These are phyloP conservation scores for Mormyrops attenuatus DNA, from an alignment of 2,797 vertebrate genomes.

Conservation along the genomic window DNA sequence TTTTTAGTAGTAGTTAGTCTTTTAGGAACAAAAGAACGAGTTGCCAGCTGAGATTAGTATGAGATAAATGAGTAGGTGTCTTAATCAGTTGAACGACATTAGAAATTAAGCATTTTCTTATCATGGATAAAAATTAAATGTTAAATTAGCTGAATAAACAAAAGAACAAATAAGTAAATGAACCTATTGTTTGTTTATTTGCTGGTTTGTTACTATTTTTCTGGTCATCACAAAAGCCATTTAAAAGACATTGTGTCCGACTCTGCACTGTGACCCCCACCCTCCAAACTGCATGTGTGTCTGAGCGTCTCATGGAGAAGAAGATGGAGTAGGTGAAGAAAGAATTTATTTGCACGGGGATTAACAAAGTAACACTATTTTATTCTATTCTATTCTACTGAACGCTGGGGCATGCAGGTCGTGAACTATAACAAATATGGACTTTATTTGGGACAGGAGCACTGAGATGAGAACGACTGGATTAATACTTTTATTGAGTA, in stretches of 20 bases:
- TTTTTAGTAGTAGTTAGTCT: neutral
- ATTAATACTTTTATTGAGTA: neutral
- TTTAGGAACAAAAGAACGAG: neutral
- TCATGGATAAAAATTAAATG: neutral
- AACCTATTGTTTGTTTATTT: neutral
- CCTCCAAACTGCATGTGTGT: neutral
- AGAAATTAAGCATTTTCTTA: neutral
- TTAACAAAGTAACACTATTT: neutral
- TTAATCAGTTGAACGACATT: neutral
- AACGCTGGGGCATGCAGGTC: neutral
- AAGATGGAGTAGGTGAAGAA: neutral
- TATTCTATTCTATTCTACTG: neutral
- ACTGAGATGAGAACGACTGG: neutral
- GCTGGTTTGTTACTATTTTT: neutral
- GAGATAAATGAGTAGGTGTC: neutral
- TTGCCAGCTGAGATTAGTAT: neutral
- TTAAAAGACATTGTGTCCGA: neutral
- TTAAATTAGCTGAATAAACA: neutral
- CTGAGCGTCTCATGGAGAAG: neutral
- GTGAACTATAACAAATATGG: neutral
- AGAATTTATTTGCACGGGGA: neutral
- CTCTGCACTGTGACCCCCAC: neutral
- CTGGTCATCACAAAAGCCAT: neutral
- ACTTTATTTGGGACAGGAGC: neutral
- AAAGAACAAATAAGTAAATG: neutral